These are phyloP conservation scores for Colletes gigas DNA, from an alignment of 1,140 invertebrate genomes.

Conservation along the genomic window DNA sequence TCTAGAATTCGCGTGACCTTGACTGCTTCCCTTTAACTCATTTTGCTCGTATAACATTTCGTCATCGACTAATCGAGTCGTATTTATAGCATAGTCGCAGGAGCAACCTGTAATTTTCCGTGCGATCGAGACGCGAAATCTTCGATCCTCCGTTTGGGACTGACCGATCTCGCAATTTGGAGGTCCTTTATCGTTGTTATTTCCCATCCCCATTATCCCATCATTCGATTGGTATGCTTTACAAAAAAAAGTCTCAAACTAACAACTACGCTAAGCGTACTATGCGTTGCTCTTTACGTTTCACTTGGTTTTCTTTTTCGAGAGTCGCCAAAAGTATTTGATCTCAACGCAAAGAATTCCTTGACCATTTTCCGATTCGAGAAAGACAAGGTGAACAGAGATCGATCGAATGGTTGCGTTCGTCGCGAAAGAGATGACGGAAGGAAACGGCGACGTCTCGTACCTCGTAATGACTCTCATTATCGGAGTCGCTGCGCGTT, in stretches of 20 bases:
- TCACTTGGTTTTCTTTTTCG: too few species aligned
- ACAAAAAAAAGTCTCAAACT: too few species aligned
- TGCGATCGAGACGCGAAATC: neutral
- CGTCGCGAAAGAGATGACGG: neutral
- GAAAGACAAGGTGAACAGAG: neutral
- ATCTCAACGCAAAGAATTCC: too few species aligned
- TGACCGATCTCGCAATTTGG: too few species aligned
- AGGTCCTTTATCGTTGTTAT: too few species aligned
- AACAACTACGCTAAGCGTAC: too few species aligned
- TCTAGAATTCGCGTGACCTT: neutral
- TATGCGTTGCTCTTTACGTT: too few species aligned
- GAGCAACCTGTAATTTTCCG: neutral
- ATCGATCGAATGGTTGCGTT: neutral
- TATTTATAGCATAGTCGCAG: neutral
- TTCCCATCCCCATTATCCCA: too few species aligned
- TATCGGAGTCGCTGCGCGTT: slow-evolving; percentile 35
- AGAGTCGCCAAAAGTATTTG: too few species aligned
- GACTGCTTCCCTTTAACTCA: neutral
- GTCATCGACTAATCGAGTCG: neutral
- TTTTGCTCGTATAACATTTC: neutral
- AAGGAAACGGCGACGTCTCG: slow-evolving; percentile 35
- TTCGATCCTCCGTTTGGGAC: neutral
- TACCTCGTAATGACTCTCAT: slow-evolving; percentile 42
- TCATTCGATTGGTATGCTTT: too few species aligned
- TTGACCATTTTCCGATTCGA: neutral